Conservation (phyloP, 2,888 invertebrate species). For the Stenodera caucasica region DNA sequence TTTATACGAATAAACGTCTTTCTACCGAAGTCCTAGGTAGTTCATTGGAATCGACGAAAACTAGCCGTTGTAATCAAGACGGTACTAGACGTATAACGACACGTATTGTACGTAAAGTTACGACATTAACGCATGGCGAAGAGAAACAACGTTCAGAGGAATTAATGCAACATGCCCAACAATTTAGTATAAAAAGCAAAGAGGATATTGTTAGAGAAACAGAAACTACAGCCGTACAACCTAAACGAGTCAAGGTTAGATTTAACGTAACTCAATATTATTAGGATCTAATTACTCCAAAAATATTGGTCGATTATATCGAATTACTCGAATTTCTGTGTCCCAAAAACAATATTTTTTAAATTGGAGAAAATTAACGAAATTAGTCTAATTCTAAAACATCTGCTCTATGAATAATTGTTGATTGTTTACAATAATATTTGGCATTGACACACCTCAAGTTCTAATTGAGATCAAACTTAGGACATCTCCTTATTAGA, state of each 20-base stretch:
- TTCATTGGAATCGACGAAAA: constrained; percentile 81
- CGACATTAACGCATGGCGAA: constrained; percentile 84
- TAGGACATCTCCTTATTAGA: constrained; percentile 11
- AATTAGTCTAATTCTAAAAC: not conserved
- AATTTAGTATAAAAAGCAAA: constrained; percentile 59
- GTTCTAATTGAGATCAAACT: constrained; percentile 6
- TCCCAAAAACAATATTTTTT: not conserved
- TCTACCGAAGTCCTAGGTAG: constrained; percentile 85
- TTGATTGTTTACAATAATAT: constrained; percentile 15
- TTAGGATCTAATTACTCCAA: too few relatives aligned
- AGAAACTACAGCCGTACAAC: constrained; percentile 61
- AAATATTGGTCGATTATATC: too few relatives aligned
- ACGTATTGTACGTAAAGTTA: constrained; percentile 84
- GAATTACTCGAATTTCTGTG: not conserved
- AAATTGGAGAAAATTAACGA: too few relatives aligned
- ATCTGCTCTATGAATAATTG: constrained; percentile 10
- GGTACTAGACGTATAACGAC: constrained; percentile 84
- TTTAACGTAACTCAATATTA: too few relatives aligned
- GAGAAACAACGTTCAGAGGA: constrained; percentile 76
- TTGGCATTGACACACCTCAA: constrained; percentile 30
- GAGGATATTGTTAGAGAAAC: constrained; percentile 60
- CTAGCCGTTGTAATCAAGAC: constrained; percentile 75
- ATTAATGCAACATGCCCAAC: constrained; percentile 61
- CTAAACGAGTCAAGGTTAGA: constrained; percentile 81
- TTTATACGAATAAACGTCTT: constrained; percentile 79